phyloP scores from a whole-genome alignment of 2,888 invertebrate genomes.

The Eristalis arbustorum region DNA sequence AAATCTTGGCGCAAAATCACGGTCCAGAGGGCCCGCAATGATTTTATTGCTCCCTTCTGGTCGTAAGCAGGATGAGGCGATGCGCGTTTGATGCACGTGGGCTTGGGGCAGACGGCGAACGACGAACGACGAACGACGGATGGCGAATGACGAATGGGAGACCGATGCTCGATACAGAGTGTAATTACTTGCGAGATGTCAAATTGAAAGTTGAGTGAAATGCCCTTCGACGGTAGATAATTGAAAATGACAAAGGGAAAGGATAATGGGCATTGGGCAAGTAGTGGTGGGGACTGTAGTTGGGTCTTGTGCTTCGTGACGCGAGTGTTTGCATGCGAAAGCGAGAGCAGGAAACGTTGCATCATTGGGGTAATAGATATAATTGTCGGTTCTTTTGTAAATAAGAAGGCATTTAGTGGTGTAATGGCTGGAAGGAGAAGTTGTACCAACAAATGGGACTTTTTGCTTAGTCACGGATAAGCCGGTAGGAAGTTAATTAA shows the following conservation, averaged over 20 bases:
- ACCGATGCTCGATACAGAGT: constrained; percentile 18
- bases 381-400: too few relatives aligned
- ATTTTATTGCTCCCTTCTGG: constrained; percentile 54
- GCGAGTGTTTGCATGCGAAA: too few relatives aligned
- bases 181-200: constrained; percentile 55
- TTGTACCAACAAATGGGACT: too few relatives aligned
- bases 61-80: constrained; percentile 9
- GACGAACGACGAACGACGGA: too few relatives aligned
- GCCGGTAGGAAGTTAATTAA: too few relatives aligned
- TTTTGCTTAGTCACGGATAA: too few relatives aligned
- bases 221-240: constrained; percentile 37
- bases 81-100: constrained; percentile 41
- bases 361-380: too few relatives aligned
- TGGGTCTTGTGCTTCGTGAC: not conserved
- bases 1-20: constrained; percentile 61
- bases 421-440: too few relatives aligned
- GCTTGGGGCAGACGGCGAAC: not conserved
- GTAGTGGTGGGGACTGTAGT: not conserved
- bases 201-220: constrained; percentile 44
- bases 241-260: constrained; percentile 37
- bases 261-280: constrained; percentile 9
- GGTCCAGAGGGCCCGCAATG: constrained; percentile 36
- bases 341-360: too few relatives aligned
- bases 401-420: too few relatives aligned
- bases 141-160: constrained; percentile 14